Evolutionary conservation across 1,140 invertebrate species (phyloP).

Genomic region (Caenorhabditis inopinata): DNA sequence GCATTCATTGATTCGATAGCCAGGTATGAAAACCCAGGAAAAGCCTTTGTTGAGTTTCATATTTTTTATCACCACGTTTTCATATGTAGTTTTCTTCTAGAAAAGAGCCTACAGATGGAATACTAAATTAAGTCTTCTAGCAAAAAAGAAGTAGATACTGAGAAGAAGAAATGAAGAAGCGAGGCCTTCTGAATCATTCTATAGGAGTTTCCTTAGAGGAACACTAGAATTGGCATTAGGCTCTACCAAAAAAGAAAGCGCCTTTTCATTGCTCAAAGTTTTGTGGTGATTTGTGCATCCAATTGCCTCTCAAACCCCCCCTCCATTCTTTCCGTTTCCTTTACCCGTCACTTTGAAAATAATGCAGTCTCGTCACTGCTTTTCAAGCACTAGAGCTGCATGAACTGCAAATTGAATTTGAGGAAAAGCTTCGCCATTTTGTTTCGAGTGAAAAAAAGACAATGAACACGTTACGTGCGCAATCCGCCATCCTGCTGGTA

Average conservation of each 20-base stretch:
- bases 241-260: background rate
- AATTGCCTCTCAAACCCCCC: background rate
- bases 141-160: background rate
- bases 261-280: slow-evolving; percentile 24
- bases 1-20: no score
- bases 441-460: slow-evolving; percentile 32
- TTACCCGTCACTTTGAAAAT: slow-evolving; percentile 17
- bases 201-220: background rate
- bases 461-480: slow-evolving; percentile 33
- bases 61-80: no score
- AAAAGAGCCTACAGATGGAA: no score
- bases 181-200: slow-evolving; percentile 20
- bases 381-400: slow-evolving; percentile 30
- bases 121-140: slow-evolving; percentile 1
- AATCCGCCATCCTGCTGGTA: slow-evolving; percentile 15
- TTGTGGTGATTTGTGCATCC: slow-evolving; percentile 29
- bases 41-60: no score
- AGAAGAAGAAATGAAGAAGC: background rate
- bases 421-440: slow-evolving; percentile 32
- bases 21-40: no score
- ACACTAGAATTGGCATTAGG: slow-evolving; percentile 13
- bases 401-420: slow-evolving; percentile 34
- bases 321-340: background rate
- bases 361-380: slow-evolving; percentile 33
- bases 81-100: no score